Percentiles rank a stretch among this genome's conserved stretches.
These are phyloP conservation scores for Aphaenogaster floridana DNA, from an alignment of 1,140 invertebrate species.

Conservation along the genomic window DNA sequence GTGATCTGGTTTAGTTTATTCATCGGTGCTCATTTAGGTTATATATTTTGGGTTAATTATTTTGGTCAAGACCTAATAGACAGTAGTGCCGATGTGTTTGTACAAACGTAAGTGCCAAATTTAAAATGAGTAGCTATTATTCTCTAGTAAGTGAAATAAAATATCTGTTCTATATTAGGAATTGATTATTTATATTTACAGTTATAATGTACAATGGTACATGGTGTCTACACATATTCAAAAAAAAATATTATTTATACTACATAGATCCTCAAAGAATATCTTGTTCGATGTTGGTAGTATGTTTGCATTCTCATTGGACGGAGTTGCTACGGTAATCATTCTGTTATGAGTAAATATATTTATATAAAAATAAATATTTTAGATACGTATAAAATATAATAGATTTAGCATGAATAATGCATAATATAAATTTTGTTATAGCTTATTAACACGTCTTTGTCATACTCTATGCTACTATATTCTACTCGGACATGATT, in stretches of 20 bases:
- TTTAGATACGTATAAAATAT: background rate
- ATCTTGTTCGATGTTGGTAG: background rate
- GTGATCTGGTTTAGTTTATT: background rate
- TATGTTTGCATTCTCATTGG: background rate
- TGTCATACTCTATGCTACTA: conserved; percentile 8
- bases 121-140: background rate
- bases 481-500: conserved; percentile 30
- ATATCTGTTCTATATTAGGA: background rate
- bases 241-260: conserved; percentile 29
- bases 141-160: background rate
- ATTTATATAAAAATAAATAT: background rate
- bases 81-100: background rate
- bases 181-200: background rate
- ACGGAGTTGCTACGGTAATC: conserved; percentile 30
- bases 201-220: conserved; percentile 37
- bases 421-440: background rate
- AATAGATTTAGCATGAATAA: background rate
- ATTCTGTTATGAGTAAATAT: background rate
- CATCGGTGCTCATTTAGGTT: background rate
- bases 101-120: conserved; percentile 28
- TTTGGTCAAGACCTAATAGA: conserved; percentile 30
- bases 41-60: conserved; percentile 20
- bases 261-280: conserved; percentile 14
- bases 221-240: conserved; percentile 2
- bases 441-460: conserved; percentile 7